Conservation (phyloP, 2,888 invertebrate species). For the Alviniconcha strummeri region DNA sequence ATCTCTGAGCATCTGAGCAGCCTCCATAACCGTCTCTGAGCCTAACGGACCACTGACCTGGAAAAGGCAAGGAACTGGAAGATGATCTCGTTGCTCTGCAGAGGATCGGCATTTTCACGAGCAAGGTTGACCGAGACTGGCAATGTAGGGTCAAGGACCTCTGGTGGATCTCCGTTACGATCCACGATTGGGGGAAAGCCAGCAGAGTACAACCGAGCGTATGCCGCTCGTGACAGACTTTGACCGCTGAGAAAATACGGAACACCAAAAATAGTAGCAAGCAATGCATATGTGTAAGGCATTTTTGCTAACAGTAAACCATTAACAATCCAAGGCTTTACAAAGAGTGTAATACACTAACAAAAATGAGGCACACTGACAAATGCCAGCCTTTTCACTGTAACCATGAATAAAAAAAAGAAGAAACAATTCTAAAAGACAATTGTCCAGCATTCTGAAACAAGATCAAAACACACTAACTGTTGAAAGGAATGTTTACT, state of each 20-base stretch:
- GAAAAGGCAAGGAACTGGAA: constrained; percentile 75
- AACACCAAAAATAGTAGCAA: constrained; percentile 1
- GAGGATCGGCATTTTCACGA: constrained; percentile 71
- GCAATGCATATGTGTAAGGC: background rate
- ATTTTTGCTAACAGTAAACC: no score
- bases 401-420: background rate
- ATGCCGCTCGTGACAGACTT: constrained; percentile 71
- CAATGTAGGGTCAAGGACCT: constrained; percentile 70
- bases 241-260: constrained; percentile 53
- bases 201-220: constrained; percentile 70
- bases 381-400: background rate
- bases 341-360: background rate
- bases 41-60: constrained; percentile 59
- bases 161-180: constrained; percentile 72
- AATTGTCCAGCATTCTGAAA: no score
- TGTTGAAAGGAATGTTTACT: no score
- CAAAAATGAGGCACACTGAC: background rate
- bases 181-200: constrained; percentile 72
- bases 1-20: no score
- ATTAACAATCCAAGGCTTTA: no score
- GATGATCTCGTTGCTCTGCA: constrained; percentile 74
- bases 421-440: no score
- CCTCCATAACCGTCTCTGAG: no score
- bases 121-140: constrained; percentile 58
- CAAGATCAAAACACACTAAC: no score